Conservation (phyloP, 2,113 vertebrate genomes). For the Hystrix cristata region DNA sequence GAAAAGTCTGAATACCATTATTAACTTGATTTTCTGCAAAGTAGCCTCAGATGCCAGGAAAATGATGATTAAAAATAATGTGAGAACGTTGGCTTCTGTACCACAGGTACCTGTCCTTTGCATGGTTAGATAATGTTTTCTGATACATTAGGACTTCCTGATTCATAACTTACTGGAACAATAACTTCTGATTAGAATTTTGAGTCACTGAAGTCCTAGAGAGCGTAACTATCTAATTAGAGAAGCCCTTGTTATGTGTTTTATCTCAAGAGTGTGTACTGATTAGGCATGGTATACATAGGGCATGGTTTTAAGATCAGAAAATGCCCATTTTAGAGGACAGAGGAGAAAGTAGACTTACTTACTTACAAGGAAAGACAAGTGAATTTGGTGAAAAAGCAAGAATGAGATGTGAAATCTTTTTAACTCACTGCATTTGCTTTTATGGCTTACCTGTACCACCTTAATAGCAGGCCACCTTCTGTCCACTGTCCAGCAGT, state of each 20-base stretch:
- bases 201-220: not conserved
- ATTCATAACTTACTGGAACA: not conserved
- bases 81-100: rapidly evolving
- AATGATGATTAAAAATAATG: not conserved
- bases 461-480: not conserved
- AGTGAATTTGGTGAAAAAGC: not conserved
- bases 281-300: too few species aligned
- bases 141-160: not conserved
- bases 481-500: rapidly evolving
- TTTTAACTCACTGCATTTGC: not conserved
- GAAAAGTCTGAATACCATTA: too few species aligned
- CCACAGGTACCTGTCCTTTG: not conserved
- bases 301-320: not conserved
- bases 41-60: not conserved
- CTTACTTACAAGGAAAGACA: not conserved
- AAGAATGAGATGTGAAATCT: not conserved
- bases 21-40: not conserved
- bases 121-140: not conserved
- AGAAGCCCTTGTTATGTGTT: not conserved
- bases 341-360: too few species aligned
- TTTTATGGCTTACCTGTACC: not conserved
- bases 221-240: not conserved
- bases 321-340: not conserved
- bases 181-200: not conserved
- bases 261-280: not conserved